These are phyloP conservation scores for Adelphocoris suturalis DNA, from an alignment of 2,888 invertebrate genomes.

Conservation along the genomic window DNA sequence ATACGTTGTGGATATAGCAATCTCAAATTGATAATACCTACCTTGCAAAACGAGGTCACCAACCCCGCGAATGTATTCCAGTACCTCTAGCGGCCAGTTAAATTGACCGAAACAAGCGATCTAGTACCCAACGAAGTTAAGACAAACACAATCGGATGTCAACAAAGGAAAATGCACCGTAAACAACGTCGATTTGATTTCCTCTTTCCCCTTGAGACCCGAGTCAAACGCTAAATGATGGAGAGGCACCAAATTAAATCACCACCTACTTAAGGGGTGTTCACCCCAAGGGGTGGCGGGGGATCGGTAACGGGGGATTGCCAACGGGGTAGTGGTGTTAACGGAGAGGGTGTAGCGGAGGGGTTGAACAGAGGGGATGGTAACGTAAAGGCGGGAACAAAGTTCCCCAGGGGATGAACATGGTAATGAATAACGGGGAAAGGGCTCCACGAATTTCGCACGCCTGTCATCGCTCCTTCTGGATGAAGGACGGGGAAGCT, in stretches of 20 bases:
- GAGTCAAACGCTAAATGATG: constrained; percentile 69
- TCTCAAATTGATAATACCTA: no score
- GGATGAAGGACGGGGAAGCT: not conserved
- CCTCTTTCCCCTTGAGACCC: constrained; percentile 27
- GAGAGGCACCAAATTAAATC: constrained; percentile 69
- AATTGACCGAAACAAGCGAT: constrained; percentile 15
- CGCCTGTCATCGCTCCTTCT: constrained; percentile 54
- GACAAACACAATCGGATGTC: constrained; percentile 51
- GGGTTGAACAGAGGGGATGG: not conserved
- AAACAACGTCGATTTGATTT: constrained; percentile 59
- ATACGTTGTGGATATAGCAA: no score
- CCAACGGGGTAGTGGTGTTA: no score
- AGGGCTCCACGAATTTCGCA: constrained; percentile 46
- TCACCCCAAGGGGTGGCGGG: constrained; percentile 23
- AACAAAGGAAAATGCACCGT: constrained; percentile 64
- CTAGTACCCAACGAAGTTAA: constrained; percentile 15
- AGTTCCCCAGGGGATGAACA: constrained; percentile 61
- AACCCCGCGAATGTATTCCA: not conserved
- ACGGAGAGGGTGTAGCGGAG: not conserved
- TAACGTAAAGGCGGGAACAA: not conserved
- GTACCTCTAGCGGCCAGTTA: not conserved
- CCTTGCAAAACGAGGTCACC: no score
- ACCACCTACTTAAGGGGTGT: constrained; percentile 64
- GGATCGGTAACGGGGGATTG: not conserved
- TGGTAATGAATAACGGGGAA: constrained; percentile 61